phyloP scores from a whole-genome alignment of 2,113 vertebrate genomes.

The Laticauda laticaudata region DNA sequence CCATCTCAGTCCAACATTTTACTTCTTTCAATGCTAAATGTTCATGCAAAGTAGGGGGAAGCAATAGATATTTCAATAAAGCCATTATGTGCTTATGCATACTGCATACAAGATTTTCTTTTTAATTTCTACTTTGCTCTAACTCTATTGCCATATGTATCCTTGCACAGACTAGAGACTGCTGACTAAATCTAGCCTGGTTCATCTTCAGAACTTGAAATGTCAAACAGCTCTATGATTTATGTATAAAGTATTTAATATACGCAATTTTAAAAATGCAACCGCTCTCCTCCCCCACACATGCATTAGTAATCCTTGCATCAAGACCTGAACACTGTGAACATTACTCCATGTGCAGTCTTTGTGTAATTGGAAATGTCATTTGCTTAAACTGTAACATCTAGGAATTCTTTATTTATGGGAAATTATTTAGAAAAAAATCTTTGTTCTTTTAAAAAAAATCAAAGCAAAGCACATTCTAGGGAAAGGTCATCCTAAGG shows the following conservation, averaged over 20 bases:
- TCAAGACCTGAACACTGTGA: background rate
- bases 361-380: background rate
- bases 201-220: conserved; percentile 17
- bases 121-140: background rate
- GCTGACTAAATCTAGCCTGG: background rate
- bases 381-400: background rate
- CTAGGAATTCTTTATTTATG: background rate
- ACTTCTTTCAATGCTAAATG: background rate
- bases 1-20: background rate
- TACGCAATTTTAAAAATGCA: background rate
- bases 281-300: too few species aligned
- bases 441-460: background rate
- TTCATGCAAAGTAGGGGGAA: background rate
- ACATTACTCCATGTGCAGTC: background rate
- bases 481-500: background rate
- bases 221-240: background rate
- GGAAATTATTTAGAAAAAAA: background rate
- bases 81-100: background rate
- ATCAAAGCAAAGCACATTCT: background rate
- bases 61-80: background rate
- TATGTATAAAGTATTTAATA: background rate
- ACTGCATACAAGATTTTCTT: background rate
- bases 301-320: background rate
- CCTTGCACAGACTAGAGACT: background rate
- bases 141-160: background rate